Conservation (phyloP, 2,113 vertebrate genomes). For the Oryzias curvinotus region DNA sequence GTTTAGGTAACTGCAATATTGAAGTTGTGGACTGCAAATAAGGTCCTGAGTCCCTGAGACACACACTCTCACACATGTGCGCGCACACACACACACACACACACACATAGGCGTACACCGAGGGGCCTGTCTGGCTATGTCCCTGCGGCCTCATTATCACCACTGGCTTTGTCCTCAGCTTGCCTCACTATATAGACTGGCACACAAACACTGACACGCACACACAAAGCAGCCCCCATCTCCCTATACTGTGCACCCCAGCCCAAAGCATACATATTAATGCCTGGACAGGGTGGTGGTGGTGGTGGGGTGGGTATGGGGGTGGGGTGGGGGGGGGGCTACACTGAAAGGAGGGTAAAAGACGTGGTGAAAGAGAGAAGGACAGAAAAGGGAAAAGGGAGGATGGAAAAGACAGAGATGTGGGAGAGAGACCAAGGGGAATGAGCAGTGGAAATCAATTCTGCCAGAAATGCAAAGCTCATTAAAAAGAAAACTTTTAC, state of each 20-base stretch:
- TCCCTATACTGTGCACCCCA: slow-evolving; percentile 72
- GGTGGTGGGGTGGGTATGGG: too few species aligned
- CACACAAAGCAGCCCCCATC: slow-evolving; percentile 62
- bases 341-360: slow-evolving; percentile 57
- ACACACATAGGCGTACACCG: slow-evolving; percentile 40
- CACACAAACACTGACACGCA: slow-evolving; percentile 26
- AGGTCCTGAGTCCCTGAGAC: slow-evolving; percentile 60
- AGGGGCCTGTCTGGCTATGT: slow-evolving; percentile 73
- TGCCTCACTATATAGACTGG: slow-evolving; percentile 60
- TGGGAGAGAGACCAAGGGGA: slow-evolving; percentile 40
- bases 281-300: slow-evolving; percentile 60
- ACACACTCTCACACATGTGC: slow-evolving; percentile 6
- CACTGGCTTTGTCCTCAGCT: slow-evolving; percentile 76
- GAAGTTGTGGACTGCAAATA: slow-evolving; percentile 68
- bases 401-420: slow-evolving; percentile 45
- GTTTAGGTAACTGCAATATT: slow-evolving; percentile 68
- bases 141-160: slow-evolving; percentile 79
- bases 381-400: slow-evolving; percentile 46
- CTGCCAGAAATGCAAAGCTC: slow-evolving; percentile 75
- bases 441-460: slow-evolving; percentile 76
- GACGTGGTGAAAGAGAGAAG: slow-evolving; percentile 53
- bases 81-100: slow-evolving; percentile 23
- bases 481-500: slow-evolving; percentile 77
- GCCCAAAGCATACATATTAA: slow-evolving; percentile 80
- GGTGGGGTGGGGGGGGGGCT: slow-evolving; percentile 37